A percentile compares a stretch with the other conserved stretches of the same genome.
These are phyloP conservation scores for Syngnathus floridae DNA, from an alignment of 2,113 vertebrate species.

Conservation along the genomic window DNA sequence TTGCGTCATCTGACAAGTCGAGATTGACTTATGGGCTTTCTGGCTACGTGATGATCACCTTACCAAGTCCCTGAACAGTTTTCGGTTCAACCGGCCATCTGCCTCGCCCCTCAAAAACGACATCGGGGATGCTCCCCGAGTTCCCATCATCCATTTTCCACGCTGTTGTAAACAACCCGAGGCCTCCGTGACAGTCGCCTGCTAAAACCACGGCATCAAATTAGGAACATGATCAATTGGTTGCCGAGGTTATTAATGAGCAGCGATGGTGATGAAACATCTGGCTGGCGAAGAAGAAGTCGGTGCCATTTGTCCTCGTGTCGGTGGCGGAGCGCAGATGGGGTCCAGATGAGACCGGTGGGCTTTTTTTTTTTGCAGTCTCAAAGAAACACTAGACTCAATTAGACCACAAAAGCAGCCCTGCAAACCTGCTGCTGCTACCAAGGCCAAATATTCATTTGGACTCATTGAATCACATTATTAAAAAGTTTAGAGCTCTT, in stretches of 20 bases:
- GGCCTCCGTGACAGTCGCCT: conserved; percentile 17
- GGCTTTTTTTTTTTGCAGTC: conserved; percentile 36
- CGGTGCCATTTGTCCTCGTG: conserved; percentile 25
- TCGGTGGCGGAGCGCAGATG: conserved; percentile 58
- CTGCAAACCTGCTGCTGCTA: conserved; percentile 6
- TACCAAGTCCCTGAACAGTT: neutral
- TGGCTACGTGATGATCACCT: neutral
- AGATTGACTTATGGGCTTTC: neutral
- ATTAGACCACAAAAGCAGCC: conserved; percentile 36
- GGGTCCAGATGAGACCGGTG: conserved; percentile 53
- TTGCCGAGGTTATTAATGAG: conserved; percentile 26
- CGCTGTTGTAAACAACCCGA: conserved; percentile 20
- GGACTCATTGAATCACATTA: neutral
- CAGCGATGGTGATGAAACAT: conserved; percentile 7
- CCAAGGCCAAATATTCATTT: neutral
- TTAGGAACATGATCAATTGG: conserved; percentile 32
- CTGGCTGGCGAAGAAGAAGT: conserved; percentile 19
- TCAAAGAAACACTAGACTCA: conserved; percentile 44
- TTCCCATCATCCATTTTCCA: conserved; percentile 32
- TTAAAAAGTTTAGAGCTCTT: neutral
- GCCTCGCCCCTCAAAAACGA: conserved; percentile 22
- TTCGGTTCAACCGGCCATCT: conserved; percentile 33
- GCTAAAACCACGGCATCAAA: conserved; percentile 1
- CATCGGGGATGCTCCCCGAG: conserved; percentile 32
- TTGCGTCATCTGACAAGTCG: neutral